Evolutionary conservation across 1,140 invertebrate genomes (phyloP), one percentile per base, ranked within the genome.

Genomic region (Cyclargus thomasi): DNA sequence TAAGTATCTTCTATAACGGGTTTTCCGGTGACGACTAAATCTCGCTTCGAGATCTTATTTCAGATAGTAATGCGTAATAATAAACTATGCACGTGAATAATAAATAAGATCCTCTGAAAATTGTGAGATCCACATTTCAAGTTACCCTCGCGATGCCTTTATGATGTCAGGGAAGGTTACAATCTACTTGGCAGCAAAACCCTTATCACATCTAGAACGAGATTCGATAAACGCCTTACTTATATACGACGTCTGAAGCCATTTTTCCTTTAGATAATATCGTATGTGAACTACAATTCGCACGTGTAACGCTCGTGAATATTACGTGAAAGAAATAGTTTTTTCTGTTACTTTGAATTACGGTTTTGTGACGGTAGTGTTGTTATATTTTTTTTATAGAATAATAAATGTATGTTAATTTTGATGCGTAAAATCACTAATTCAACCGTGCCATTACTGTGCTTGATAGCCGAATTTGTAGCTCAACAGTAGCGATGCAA

Each of bases 141-240:
- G 18, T 59, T 55, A 20, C 53, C 53, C 53, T 55, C 18, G 18
- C 18, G n/a, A 20, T 55, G 18, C 39, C 39, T 47, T 47, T 47
- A 47, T 47, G 39, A 47, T 47, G 39, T 47, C 39, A 47, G 39
- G 39, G 14, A 47, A 47, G 39, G 39, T 14, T 47, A 47, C 39
- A 47, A 11, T 20, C 55, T 59, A 20, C 18, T 59, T 59, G 55
- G 55, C 18, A 59, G 20, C 18, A 59, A 20, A 21, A 21, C 17
- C 55, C 20, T 59, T 59, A 20, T 59, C 55, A 59, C 17, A 59
- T 59, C 39, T 47, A 47, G 39, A 47, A 47, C 39, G 10, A 47
- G 39, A 47, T 16, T 47, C 39, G 39, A 47, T 47, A 47, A 47
- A 47, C 39, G 39, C 39, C 39, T 16, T 47, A 47, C 39, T 47